Evolutionary conservation across 2,888 invertebrate species (phyloP), one percentile per base, ranked within the genome.

Genomic region (Amphipoea lucens): DNA sequence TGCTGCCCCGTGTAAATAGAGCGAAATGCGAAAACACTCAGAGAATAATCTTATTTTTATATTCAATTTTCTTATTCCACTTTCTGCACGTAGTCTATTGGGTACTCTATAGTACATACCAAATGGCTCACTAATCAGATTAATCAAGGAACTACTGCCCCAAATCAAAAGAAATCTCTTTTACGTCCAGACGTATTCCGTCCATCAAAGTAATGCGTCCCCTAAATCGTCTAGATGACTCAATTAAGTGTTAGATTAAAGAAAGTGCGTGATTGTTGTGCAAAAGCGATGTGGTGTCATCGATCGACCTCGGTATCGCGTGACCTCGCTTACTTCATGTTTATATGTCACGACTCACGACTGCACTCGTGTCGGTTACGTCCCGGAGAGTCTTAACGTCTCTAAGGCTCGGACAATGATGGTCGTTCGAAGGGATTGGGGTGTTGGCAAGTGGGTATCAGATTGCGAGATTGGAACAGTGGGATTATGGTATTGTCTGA

Each of bases 201-300:
- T 36, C 67, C 84, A 81, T 86, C 81, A 78, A 80, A 72, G 76
- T 84, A 80, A 84, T 76, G 65, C 65, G 76, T 29, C 74, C 66
- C 79, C 84, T 84, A 78, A 86, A 87, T 84, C 79, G 84, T 71
- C 76, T 76, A 63, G 81, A 81, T 84, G 83, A 73, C 86, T 87
- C 83, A 89, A 89, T 87, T 88, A 86, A 84, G 79, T 68, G 74
- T 71, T 68, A 82, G 83, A 89, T 86, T 88, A 87, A 88, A 85
- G 87, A 88, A 87, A 85, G 87, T 90, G 88, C 88, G 89, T 89
- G 89, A 87, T 89, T 87, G 83, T 85, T 71, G 85, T 84, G 84
- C 85, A 80, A 76, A 87, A 81, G 82, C 77, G 81, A 83, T 82
- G 81, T 77, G 76, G 79, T 82, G 87, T 84, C 91, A 90, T 90